A percentile compares a stretch with the other conserved stretches of the same genome.
Conservation (phyloP, 1,140 invertebrate species). For the Paracyclopina nana region DNA sequence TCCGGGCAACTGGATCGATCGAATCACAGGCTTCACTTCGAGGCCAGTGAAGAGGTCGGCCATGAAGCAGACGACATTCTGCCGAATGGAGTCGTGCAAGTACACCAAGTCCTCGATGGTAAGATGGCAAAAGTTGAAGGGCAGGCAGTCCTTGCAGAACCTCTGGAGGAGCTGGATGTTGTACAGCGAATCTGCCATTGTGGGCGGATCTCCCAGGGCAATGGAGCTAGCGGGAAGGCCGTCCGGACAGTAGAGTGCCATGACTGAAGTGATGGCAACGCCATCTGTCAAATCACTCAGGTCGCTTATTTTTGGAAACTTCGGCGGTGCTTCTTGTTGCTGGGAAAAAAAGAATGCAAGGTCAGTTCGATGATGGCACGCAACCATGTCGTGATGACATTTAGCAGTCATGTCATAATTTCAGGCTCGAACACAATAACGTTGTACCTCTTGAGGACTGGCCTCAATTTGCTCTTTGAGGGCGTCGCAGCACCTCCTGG, state of each 20-base stretch:
- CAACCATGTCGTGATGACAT: too few relatives aligned
- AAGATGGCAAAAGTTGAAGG: conserved; percentile 79
- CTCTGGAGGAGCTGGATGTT: conserved; percentile 72
- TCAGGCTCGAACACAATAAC: not conserved
- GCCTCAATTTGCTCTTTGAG: conserved; percentile 32
- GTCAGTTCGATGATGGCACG: not conserved
- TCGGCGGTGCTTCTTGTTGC: conserved; percentile 25
- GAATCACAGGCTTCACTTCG: conserved; percentile 76
- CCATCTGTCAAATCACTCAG: conserved; percentile 71
- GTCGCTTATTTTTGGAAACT: conserved; percentile 34
- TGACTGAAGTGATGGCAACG: conserved; percentile 61
- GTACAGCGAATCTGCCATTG: conserved; percentile 70
- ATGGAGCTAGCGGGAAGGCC: conserved; percentile 53
- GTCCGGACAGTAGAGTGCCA: conserved; percentile 83
- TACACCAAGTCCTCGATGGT: conserved; percentile 88
- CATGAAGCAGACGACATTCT: conserved; percentile 79
- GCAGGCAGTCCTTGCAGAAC: conserved; percentile 60
- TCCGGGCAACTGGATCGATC: conserved; percentile 59
- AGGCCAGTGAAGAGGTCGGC: conserved; percentile 88
- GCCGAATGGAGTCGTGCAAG: conserved; percentile 63
- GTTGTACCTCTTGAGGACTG: not conserved
- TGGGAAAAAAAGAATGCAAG: conserved; percentile 18
- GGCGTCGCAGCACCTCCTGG: conserved; percentile 60
- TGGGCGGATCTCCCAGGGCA: conserved; percentile 41
- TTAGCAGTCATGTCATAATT: too few relatives aligned